Evolutionary conservation across 2,888 invertebrate genomes (phyloP).

Genomic region (Globia sparganii): DNA sequence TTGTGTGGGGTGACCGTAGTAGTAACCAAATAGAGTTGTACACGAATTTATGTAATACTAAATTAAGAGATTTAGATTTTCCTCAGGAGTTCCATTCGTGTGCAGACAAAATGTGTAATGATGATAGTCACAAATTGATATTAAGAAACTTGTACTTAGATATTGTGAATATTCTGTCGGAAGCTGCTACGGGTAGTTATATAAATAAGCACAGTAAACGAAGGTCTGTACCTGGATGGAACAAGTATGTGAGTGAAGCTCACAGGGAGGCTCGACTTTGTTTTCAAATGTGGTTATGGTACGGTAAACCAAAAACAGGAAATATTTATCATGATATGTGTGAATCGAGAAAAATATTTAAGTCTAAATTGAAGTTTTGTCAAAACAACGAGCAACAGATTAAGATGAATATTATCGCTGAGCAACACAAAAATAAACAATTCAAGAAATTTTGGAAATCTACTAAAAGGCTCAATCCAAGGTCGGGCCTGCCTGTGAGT

Average conservation of each 20-base stretch:
- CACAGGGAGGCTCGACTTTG: neutral
- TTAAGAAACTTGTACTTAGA: neutral
- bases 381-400: slow-evolving; percentile 9
- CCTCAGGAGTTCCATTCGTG: no score
- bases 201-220: neutral
- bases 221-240: slow-evolving; percentile 5
- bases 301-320: no score
- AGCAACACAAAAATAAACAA: neutral
- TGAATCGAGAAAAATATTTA: slow-evolving; percentile 9
- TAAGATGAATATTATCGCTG: slow-evolving; percentile 19
- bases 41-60: neutral
- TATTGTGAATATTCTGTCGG: neutral
- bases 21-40: slow-evolving; percentile 8
- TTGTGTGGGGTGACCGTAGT: slow-evolving; percentile 14
- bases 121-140: neutral
- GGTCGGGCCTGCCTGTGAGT: slow-evolving; percentile 13
- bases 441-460: slow-evolving; percentile 14
- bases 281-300: no score
- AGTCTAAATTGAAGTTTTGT: slow-evolving; percentile 7
- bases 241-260: neutral
- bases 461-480: slow-evolving; percentile 4
- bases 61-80: neutral
- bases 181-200: neutral
- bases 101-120: no score
- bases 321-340: neutral